Conservation (phyloP, 2,797 vertebrate species). For the Periparus ater region DNA sequence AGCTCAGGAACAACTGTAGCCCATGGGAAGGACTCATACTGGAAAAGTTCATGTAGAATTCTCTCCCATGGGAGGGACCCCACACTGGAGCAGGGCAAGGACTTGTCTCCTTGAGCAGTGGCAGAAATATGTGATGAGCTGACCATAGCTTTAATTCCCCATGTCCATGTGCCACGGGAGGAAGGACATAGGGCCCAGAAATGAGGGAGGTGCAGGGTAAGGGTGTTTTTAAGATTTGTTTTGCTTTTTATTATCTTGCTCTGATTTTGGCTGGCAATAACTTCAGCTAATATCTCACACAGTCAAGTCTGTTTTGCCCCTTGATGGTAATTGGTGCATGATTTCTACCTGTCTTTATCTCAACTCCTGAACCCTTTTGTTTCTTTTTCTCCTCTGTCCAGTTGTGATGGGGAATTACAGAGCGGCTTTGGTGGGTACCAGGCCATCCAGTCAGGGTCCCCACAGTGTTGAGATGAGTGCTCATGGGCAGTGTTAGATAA, state of each 20-base stretch:
- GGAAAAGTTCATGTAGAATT: neutral
- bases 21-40: neutral
- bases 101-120: neutral
- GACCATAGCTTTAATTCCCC: neutral
- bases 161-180: neutral
- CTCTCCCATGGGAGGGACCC: neutral
- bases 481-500: neutral
- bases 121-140: neutral
- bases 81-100: fast-evolving
- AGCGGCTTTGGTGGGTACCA: fast-evolving
- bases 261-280: neutral
- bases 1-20: neutral
- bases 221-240: neutral
- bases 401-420: neutral
- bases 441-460: neutral
- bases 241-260: neutral
- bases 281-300: neutral
- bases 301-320: neutral
- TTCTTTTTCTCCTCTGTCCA: too few relatives aligned
- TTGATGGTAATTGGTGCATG: neutral
- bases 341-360: neutral
- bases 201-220: neutral
- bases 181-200: neutral
- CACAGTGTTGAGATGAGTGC: neutral
- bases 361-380: neutral